These are phyloP conservation scores for Kuschelorhynchus macadamiae DNA, from an alignment of 2,888 invertebrate genomes.

Conservation along the genomic window DNA sequence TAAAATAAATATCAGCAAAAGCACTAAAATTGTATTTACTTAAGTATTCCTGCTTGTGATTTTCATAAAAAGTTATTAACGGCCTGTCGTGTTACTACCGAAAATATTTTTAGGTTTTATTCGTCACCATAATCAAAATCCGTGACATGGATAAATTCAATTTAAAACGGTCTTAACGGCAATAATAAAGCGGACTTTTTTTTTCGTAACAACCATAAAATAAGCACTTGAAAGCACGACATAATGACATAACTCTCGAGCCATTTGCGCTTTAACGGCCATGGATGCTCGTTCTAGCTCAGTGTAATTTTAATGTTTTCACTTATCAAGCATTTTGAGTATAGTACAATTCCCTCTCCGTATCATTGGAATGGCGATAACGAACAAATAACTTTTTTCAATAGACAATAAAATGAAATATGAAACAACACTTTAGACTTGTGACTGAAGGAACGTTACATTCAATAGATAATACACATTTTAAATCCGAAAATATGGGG, in stretches of 20 bases:
- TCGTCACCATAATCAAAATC: constrained; percentile 1
- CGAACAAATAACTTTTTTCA: neutral
- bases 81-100: no score
- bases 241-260: constrained; percentile 26
- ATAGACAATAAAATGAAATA: neutral
- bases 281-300: constrained; percentile 15
- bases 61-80: no score
- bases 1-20: no score
- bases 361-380: constrained; percentile 5
- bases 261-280: constrained; percentile 28
- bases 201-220: constrained; percentile 24
- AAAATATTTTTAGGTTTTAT: neutral
- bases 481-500: no score
- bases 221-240: constrained; percentile 18
- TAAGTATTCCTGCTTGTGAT: no score
- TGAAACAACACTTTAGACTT: no score
- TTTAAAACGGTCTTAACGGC: constrained; percentile 2
- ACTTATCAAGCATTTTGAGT: constrained; percentile 21
- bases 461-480: no score
- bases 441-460: no score
- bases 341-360: constrained; percentile 11
- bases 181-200: constrained; percentile 1
- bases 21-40: no score
- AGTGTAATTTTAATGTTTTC: constrained; percentile 22
- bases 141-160: constrained; percentile 20